Conservation (phyloP, 1,140 invertebrate genomes). For the Aphidius gifuensis region DNA sequence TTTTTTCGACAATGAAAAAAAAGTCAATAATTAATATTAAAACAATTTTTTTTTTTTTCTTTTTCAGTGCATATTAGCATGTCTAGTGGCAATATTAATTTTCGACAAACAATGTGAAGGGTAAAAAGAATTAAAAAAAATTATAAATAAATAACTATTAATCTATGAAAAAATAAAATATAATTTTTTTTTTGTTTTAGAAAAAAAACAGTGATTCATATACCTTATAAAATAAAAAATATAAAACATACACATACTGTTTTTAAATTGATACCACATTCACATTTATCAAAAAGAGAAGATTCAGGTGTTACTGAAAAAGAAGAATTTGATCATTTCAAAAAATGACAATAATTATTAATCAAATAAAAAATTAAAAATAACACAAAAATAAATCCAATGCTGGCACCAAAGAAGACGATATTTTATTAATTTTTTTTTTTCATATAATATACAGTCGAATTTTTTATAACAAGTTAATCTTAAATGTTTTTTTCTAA, state of each 20-base stretch:
- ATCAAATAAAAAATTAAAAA: neutral
- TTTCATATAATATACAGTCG: too few relatives aligned
- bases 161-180: neutral
- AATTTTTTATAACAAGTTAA: neutral
- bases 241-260: conserved; percentile 65
- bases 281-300: conserved; percentile 7
- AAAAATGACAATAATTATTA: conserved; percentile 10
- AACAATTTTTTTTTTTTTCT: conserved; percentile 5
- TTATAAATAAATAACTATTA: conserved; percentile 5
- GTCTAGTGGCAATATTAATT: conserved; percentile 19
- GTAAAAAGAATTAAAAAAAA: conserved; percentile 15
- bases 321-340: conserved; percentile 30
- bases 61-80: conserved; percentile 21
- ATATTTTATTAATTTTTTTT: too few relatives aligned
- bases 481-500: neutral
- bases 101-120: conserved; percentile 8
- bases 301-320: conserved; percentile 35
- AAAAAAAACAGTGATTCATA: conserved; percentile 62
- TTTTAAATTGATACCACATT: conserved; percentile 60
- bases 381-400: neutral
- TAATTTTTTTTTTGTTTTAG: conserved; percentile 34
- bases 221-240: conserved; percentile 62
- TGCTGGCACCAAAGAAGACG: conserved; percentile 2
- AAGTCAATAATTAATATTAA: neutral
- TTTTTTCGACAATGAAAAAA: neutral